Evolutionary conservation across 2,888 invertebrate species (phyloP), one percentile per base, ranked within the genome.

Genomic region (Yponomeuta cagnagella): DNA sequence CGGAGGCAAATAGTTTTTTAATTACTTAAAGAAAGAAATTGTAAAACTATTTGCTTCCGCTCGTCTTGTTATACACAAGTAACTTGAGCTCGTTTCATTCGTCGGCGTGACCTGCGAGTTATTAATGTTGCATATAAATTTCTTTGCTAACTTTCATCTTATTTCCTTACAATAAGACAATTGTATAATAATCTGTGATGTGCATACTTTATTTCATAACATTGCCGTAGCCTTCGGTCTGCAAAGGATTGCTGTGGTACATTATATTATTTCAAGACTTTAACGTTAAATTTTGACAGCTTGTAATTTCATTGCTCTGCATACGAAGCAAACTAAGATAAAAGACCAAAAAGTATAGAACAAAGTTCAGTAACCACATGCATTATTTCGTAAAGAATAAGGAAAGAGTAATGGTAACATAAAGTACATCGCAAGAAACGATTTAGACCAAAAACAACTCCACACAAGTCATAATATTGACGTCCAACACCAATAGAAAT

Each of bases 221-320:
- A 37, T 70, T 77, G 76, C 73, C 73, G 74, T 77, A 81, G 80
- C 81, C 82, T 79, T 78, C 76, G 73, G 75, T 76, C 79, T 77
- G 78, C 10, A 81, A 90, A 91, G 91, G 79, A 82, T 90, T 91
- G 90, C 86, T 91, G 91, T 91, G 91, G 91, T 84, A 83, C 85
- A 78, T 75, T 65, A 10, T 31, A 30, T 48, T 31, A 64, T 48
- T 48, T 48, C 52, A 67, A 52, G 52, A 52, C 52, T 52, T 58
- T 58, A 8, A 15, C 12, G 1, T 15, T 15, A 12, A 52, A 52
- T 68, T 52, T 52, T 31, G 30, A 43, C 43, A 15, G 48, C 64
- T 48, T 12, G 23, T 30, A 69, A 15, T 48, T 66, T 52, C 90
- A 90, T 92, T 91, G 91, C 91, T 88, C 91, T 91, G 91, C 91